Conservation (phyloP, 2,113 vertebrate genomes). For the Ophthalmolycus amberensis region DNA sequence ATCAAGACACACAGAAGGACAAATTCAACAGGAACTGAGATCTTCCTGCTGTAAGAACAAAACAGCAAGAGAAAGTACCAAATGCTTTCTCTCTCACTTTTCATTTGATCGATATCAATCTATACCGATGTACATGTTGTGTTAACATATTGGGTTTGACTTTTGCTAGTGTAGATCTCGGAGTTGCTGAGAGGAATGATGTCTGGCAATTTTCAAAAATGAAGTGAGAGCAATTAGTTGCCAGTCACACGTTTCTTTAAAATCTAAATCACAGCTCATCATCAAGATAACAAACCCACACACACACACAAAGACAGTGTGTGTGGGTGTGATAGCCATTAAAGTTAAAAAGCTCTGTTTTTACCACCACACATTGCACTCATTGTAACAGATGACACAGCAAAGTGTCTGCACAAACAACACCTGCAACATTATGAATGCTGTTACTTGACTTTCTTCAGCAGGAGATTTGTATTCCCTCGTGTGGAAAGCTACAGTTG, state of each 20-base stretch:
- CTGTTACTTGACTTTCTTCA: neutral
- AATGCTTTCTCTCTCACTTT: constrained; percentile 7
- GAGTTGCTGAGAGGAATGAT: neutral
- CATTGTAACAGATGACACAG: neutral
- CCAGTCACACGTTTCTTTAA: neutral
- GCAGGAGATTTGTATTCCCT: neutral
- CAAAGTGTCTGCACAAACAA: neutral
- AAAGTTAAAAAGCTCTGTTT: neutral
- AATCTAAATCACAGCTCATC: neutral
- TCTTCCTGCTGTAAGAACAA: neutral
- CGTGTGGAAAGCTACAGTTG: constrained; percentile 9
- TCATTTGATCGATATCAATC: neutral
- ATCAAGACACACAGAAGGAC: no score
- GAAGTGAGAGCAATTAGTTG: neutral
- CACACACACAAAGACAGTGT: no score
- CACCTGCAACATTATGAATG: neutral
- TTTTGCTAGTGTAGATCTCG: neutral
- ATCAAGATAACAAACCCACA: neutral
- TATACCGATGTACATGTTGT: neutral
- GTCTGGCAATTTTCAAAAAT: neutral
- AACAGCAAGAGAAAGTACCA: neutral
- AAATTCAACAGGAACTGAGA: constrained; percentile 19
- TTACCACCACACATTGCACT: neutral
- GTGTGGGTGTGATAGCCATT: neutral
- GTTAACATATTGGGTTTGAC: neutral